Base-by-base conservation (phyloP, 2,113 vertebrate genomes). In the Anarhynchus alexandrinus region DNA sequence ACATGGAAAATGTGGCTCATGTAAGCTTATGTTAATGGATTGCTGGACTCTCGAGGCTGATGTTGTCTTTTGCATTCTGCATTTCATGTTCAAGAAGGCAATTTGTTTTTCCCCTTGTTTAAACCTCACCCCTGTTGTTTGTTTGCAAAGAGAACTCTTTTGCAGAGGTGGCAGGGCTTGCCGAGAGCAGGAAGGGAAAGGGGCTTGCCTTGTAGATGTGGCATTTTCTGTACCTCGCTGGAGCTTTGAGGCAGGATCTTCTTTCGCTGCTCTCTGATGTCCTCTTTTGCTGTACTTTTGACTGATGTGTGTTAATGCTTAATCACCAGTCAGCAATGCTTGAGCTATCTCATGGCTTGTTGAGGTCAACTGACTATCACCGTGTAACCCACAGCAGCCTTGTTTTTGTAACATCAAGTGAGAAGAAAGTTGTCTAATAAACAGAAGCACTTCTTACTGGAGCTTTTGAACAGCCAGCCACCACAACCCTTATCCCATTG, bases 1-100 rank as follows among this genome's bases (percentile, higher is more conserved):
- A 97, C 97, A 95, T 92, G 98, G 98, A 98, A 97, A 98, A 97
- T 83, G 40, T 93, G n/a, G 57, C 91, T 97, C 87, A 94, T 91
- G 74, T 93, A 93, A 88, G 95, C 85, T 91, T 81, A 81, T 85
- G 86, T 61, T 87, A 61, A 77, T 72, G 22, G 74, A 96, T 94
- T 96, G 89, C 83, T 90, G 84, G 83, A 88, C 61, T 95, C 47
- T 42, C 65, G 90, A 58, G 73, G 66, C 54, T 81, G 93, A 81
- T 70, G 55, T 57, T 74, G 79, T 67, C 32, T 65, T 94, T 94
- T 64, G 59, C 89, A 40, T 86, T 82, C 45, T 45, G 40, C 18
- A 61, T 95, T 88, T 79, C 42, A 32, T 66, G 58, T 51, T 95
- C 38, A 70, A 79, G 76, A 71, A 73, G 42, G 65, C 40, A n/a